phyloP scores from a whole-genome alignment of 2,797 vertebrate species.

The Myotis findleyi region DNA sequence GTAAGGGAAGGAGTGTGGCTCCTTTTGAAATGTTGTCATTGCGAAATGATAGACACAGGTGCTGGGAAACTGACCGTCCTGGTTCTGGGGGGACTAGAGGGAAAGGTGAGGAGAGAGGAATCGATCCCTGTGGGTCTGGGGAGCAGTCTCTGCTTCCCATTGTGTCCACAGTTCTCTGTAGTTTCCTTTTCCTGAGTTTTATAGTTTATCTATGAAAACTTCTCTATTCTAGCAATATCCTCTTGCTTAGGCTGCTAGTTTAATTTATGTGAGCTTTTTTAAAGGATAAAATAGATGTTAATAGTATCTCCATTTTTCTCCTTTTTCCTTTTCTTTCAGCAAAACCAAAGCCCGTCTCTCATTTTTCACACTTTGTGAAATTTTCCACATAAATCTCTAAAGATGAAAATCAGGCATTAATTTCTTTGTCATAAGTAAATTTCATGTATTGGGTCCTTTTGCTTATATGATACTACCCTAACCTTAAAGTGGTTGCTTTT shows the following conservation, averaged over 20 bases:
- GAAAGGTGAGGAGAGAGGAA: background rate
- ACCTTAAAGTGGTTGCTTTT: slow-evolving; percentile 43
- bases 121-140: background rate
- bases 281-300: background rate
- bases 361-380: slow-evolving; percentile 37
- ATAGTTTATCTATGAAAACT: background rate
- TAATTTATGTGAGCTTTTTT: background rate
- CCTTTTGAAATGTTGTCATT: slow-evolving; percentile 6
- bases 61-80: background rate
- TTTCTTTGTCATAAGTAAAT: slow-evolving; percentile 26
- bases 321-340: slow-evolving; percentile 36
- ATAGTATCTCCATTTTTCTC: background rate
- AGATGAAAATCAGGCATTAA: slow-evolving; percentile 16
- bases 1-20: background rate
- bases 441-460: slow-evolving; percentile 15
- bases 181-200: background rate
- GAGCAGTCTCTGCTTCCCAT: background rate
- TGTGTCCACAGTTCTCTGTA: background rate
- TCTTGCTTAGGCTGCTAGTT: background rate
- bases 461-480: background rate
- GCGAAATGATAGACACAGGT: background rate
- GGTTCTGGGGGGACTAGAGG: background rate
- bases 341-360: slow-evolving; percentile 57
- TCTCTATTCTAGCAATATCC: background rate
- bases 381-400: slow-evolving; percentile 24